Evolutionary conservation across 2,888 invertebrate genomes (phyloP).

Genomic region (Steinernema carpocapsae): DNA sequence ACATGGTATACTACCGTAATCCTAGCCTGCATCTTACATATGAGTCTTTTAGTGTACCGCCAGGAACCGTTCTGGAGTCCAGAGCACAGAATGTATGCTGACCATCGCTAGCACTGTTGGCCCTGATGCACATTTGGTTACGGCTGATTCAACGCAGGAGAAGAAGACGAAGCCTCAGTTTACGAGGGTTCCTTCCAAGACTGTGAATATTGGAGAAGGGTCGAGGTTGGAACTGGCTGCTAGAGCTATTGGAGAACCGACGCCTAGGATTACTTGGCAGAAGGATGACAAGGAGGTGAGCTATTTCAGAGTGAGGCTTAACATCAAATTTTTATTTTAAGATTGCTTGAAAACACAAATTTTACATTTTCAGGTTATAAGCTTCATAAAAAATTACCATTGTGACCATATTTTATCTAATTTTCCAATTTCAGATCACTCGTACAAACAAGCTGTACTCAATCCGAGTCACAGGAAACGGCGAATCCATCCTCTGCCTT

Average conservation of each 20-base stretch:
- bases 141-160: slow-evolving; percentile 47
- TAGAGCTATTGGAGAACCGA: slow-evolving; percentile 56
- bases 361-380: too few species aligned
- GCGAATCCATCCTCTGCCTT: slow-evolving; percentile 56
- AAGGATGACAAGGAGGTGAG: slow-evolving; percentile 61
- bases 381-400: not conserved
- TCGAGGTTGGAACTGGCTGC: slow-evolving; percentile 55
- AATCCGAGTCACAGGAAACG: slow-evolving; percentile 53
- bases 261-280: slow-evolving; percentile 60
- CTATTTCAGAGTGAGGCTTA: too few species aligned
- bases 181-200: slow-evolving; percentile 54
- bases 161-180: slow-evolving; percentile 50
- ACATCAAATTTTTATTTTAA: too few species aligned
- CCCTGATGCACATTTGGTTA: slow-evolving; percentile 60
- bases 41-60: slow-evolving; percentile 33
- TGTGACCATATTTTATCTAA: not conserved
- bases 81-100: slow-evolving; percentile 56
- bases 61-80: slow-evolving; percentile 49
- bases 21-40: too few species aligned
- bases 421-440: slow-evolving; percentile 28
- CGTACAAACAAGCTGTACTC: slow-evolving; percentile 36
- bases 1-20: slow-evolving; percentile 41
- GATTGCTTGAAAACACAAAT: too few species aligned
- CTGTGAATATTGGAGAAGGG: slow-evolving; percentile 58
- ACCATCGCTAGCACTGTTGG: slow-evolving; percentile 58